Evolutionary conservation across 2,888 invertebrate species (phyloP), one percentile per base, ranked within the genome.

Genomic region (Cristatella mucedo): DNA sequence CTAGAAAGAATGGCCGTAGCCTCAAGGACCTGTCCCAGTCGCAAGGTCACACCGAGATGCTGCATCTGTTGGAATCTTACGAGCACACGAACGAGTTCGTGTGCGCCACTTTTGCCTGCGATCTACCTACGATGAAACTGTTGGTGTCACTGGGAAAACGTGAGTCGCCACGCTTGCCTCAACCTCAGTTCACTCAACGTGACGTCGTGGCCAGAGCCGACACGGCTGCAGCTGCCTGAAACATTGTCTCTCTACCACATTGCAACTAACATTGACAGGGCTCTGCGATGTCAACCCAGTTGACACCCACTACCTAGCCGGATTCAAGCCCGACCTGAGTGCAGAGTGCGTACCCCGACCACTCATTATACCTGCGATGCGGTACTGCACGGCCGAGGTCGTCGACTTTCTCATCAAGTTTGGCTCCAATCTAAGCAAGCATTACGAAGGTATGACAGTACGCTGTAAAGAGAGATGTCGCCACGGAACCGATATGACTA

Each of bases 381-480:
- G 51, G 31, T 42, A 51, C 33, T 49, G 51, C 34, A 44, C 48
- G 9, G 49, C 54, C 4, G 39, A 48, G 29, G 49, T 55, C 13
- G 47, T 54, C 9, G 48, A 48, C 22, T 48, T 49, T 33, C 47
- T 54, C 16, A 44, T 55, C 31, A 45, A 46, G 19, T 54, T 49
- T 38, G 50, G 50, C 2, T 51, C 54, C 9, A 44, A 53, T 40
- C 46, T 55, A 11, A 46, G 47, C 34, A 41, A 43, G 11, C 46
- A 54, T 16, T 49, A 54, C 38, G 53, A 52, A 46, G 52, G 53
- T 52, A 37, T 38, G n/a, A n/a, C n/a, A n/a, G n/a, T n/a, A n/a
- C n/a, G n/a, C n/a, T n/a, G n/a, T n/a, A n/a, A n/a, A n/a, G n/a
- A n/a, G n/a, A n/a, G n/a, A n/a, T n/a, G n/a, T n/a, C n/a, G n/a